Evolutionary conservation across 2,888 invertebrate genomes (phyloP).

Genomic region (Andrena praecox): DNA sequence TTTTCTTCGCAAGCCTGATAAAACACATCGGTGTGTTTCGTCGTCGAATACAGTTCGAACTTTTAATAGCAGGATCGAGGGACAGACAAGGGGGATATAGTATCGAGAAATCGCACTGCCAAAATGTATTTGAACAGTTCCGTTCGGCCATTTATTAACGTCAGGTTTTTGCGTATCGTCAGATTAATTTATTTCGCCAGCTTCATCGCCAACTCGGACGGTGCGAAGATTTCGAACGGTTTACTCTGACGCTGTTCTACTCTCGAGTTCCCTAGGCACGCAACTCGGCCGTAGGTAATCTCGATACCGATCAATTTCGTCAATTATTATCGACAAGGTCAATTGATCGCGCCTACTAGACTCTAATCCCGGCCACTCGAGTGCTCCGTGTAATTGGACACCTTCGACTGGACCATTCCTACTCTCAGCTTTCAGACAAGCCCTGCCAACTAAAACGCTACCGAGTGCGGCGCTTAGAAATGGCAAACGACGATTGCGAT

Average conservation of each 20-base stretch:
- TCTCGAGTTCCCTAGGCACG: background rate
- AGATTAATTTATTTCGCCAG: background rate
- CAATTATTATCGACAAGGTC: background rate
- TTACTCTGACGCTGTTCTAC: background rate
- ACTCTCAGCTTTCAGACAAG: conserved; percentile 27
- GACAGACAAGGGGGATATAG: conserved; percentile 21
- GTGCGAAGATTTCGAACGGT: background rate
- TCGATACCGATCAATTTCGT: background rate
- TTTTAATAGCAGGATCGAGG: conserved; percentile 31
- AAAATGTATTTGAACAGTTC: conserved; percentile 21
- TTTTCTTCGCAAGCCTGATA: background rate
- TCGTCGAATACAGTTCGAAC: conserved; percentile 16
- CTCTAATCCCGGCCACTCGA: background rate
- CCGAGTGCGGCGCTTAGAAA: background rate
- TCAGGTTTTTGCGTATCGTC: background rate
- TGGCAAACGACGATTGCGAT: conserved; percentile 13
- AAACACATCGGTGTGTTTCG: background rate
- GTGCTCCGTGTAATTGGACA: background rate
- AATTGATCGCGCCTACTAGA: background rate
- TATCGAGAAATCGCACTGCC: conserved; percentile 28
- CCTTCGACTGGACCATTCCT: conserved; percentile 12
- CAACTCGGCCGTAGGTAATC: background rate
- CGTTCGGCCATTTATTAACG: conserved; percentile 8
- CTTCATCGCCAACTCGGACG: background rate
- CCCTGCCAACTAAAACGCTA: conserved; percentile 32